Evolutionary conservation across 2,113 vertebrate species (phyloP).

Genomic region (Oryzias curvinotus): DNA sequence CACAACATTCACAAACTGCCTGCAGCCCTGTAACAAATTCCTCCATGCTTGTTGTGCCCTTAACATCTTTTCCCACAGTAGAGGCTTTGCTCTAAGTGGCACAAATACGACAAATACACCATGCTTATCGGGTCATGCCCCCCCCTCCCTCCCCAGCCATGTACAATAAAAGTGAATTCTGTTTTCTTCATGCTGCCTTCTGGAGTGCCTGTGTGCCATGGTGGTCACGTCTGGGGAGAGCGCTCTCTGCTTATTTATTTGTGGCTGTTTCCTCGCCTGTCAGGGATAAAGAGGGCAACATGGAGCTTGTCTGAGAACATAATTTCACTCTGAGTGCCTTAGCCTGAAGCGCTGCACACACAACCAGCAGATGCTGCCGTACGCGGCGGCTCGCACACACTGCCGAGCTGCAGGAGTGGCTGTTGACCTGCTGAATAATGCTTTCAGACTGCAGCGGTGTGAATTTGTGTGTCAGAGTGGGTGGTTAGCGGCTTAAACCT

Average conservation of each 20-base stretch:
- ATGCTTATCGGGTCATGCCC: constrained; percentile 64
- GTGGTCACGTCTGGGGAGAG: constrained; percentile 68
- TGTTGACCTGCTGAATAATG: constrained; percentile 76
- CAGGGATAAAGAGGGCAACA: constrained; percentile 75
- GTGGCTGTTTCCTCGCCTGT: constrained; percentile 74
- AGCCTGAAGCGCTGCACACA: constrained; percentile 63
- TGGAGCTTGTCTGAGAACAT: constrained; percentile 74
- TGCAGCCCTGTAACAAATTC: constrained; percentile 15
- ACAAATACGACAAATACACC: constrained; percentile 70
- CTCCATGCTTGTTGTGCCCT: constrained; percentile 51
- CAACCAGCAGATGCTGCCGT: constrained; percentile 24
- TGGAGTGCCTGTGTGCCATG: constrained; percentile 63
- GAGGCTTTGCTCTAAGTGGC: constrained; percentile 67
- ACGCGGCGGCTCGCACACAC: constrained; percentile 32
- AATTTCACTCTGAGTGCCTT: constrained; percentile 75
- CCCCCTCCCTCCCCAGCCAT: constrained; percentile 54
- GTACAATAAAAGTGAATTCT: constrained; percentile 63
- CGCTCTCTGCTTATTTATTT: constrained; percentile 73
- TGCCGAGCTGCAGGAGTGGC: constrained; percentile 42
- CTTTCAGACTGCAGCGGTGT: constrained; percentile 49
- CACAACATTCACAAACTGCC: not conserved
- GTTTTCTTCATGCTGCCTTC: constrained; percentile 60
- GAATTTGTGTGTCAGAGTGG: constrained; percentile 37
- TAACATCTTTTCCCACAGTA: constrained; percentile 51
- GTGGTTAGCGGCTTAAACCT: constrained; percentile 71